A percentile compares a stretch with the other conserved stretches of the same genome.
phyloP scores from a whole-genome alignment of 2,888 invertebrate species.

The Harpalus rufipes region DNA sequence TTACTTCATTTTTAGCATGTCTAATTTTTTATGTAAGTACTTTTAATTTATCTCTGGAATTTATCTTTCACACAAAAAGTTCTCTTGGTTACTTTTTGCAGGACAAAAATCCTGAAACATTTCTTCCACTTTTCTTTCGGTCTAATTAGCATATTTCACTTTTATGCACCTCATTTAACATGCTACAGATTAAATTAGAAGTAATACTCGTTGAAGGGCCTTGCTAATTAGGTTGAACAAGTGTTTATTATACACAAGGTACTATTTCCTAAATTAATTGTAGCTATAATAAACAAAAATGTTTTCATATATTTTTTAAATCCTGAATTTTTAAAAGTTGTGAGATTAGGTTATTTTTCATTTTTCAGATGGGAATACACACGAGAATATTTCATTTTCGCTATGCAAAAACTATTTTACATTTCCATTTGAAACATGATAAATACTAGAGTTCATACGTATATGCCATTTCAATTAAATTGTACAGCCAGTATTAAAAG shows the following conservation, averaged over 20 bases:
- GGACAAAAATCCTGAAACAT: conserved; percentile 49
- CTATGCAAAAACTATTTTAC: not conserved
- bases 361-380: not conserved
- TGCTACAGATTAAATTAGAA: conserved; percentile 64
- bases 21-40: conserved; percentile 59
- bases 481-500: too few species aligned
- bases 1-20: conserved; percentile 60
- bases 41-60: conserved; percentile 61
- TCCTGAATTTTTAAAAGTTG: not conserved
- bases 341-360: conserved; percentile 11
- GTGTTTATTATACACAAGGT: not conserved
- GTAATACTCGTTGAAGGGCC: conserved; percentile 32
- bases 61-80: conserved; percentile 58
- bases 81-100: conserved; percentile 53
- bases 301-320: not conserved
- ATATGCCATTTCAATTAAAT: too few species aligned
- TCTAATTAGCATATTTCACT: conserved; percentile 66
- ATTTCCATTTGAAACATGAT: conserved; percentile 13
- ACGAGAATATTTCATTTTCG: not conserved
- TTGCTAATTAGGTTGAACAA: conserved; percentile 2
- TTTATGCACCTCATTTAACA: conserved; percentile 65
- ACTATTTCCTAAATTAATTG: not conserved
- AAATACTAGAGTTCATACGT: too few species aligned
- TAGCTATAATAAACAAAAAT: not conserved
- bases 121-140: conserved; percentile 57